These are phyloP conservation scores for Ranitomeya variabilis DNA, from an alignment of 2,113 vertebrate species.

Conservation along the genomic window DNA sequence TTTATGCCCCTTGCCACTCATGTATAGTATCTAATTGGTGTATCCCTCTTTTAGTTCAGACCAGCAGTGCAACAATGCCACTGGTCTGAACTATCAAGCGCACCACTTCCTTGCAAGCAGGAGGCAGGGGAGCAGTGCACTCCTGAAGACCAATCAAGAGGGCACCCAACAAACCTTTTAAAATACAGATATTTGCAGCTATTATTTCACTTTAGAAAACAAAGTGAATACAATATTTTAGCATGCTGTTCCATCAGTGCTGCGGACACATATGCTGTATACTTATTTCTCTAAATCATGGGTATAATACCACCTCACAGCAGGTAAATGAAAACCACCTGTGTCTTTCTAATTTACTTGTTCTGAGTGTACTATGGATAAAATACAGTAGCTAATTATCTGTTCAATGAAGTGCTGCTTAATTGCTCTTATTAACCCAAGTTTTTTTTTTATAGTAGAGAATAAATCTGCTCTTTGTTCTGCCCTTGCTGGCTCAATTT, in stretches of 20 bases:
- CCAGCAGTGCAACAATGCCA: too few species aligned
- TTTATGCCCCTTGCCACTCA: too few species aligned
- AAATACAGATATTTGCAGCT: too few species aligned
- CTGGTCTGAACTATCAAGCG: too few species aligned
- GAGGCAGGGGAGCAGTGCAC: too few species aligned
- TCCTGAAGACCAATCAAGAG: too few species aligned
- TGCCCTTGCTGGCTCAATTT: slow-evolving; percentile 30
- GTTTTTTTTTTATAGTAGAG: slow-evolving; percentile 29
- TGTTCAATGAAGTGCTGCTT: slow-evolving; percentile 41
- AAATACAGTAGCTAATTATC: slow-evolving; percentile 47
- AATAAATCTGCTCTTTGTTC: slow-evolving; percentile 43
- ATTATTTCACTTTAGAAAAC: too few species aligned
- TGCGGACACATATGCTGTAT: background rate
- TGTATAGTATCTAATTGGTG: too few species aligned
- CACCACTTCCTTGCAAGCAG: too few species aligned
- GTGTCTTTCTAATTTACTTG: background rate
- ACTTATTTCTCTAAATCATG: background rate
- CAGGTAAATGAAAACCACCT: background rate
- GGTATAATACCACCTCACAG: background rate
- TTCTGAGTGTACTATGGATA: background rate
- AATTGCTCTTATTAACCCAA: slow-evolving; percentile 43
- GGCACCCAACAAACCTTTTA: too few species aligned
- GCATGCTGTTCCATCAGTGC: background rate
- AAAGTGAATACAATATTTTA: background rate
- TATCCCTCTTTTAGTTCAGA: too few species aligned